Evolutionary conservation across 2,888 invertebrate species (phyloP), one percentile per base, ranked within the genome.

Genomic region (Clanis bilineata): DNA sequence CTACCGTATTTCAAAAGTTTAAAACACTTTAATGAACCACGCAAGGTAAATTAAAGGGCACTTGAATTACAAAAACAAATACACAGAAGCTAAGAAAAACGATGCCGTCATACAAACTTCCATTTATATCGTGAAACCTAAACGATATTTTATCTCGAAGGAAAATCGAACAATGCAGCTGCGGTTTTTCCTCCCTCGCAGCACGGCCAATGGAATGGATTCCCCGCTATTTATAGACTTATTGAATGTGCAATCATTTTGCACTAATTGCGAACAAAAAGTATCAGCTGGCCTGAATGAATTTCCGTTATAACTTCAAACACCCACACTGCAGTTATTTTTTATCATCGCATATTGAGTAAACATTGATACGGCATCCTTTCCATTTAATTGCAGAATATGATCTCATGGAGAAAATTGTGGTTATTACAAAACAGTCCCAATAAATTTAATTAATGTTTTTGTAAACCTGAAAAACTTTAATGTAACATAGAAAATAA

Each of bases 301-400:
- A 39, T 58, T 58, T 58, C 58, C 58, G 51, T 23, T 41, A 9
- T 15, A 38, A 38, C 47, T 41, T 38, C 22, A 22, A 51, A 58
- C 47, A 47, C 58, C 51, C 47, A 45, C 58, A 23, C 45, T 15
- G 51, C 4, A 10, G 18, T 18, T 6, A 51, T 51, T 51, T 47
- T 51, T 51, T 51, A 51, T 51, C 28, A 32, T 1, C 32, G 12
- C 51, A 51, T 28, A 51, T 51, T 51, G 51, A 51, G 51, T 32
- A 51, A 51, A 18, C 51, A 51, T 32, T 51, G 28, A 32, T 32
- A 18, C 28, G 9, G 18, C 32, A 32, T 51, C 51, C 28, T 51
- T 15, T 12, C 25, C 10, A 45, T 22, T 15, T 28, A 7, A 15
- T 47, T 28, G 6, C 25, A 25, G 12, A 28, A 25, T n/a, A 15